Evolutionary conservation across 2,113 vertebrate species (phyloP), one percentile per base, ranked within the genome.

Genomic region (Nothobranchius furzeri): DNA sequence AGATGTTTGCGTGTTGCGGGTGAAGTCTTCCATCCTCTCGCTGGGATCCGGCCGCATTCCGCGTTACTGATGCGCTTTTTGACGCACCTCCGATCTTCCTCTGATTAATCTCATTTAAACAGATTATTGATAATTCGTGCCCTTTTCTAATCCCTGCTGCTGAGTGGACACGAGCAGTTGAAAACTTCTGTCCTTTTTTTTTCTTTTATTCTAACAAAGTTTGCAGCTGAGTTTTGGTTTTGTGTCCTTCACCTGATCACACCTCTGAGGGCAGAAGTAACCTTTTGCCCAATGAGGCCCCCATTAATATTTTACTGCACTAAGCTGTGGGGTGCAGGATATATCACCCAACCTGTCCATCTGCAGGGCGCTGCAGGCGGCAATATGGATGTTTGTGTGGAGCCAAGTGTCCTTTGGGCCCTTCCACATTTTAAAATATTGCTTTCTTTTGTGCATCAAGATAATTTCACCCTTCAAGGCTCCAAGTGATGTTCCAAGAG

Each of bases 271-370:
- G 66, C 78, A 87, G 49, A 78, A 64, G 59, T 87, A 84, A 89
- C 85, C 75, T 90, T 87, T 84, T 57, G 77, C 78, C 78, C 70
- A 58, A 65, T 71, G 68, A 84, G 71, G 75, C 67, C 75, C 73
- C 72, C 81, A 88, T 91, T 81, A 89, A 91, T 88, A 86, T 87
- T 91, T 89, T 15, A 89, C 81, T 64, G 72, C 90, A 73, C 84
- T 77, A 81, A 89, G 76, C 79, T 79, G 75, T 37, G 61, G 75
- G 75, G 80, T 67, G 74, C 65, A 79, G 78, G 68, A 82, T 75
- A 81, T 87, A 87, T 90, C 78, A 82, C 64, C 57, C 65, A 50
- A 53, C n/a, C 66, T 50, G 46, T 58, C 50, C n/a, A 30, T 37
- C 46, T 59, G 56, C 77, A 43, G 65, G 58, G 24, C 46, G 68